Evolutionary conservation across 2,888 invertebrate genomes (phyloP).

Genomic region (Chloroclysta siterata): DNA sequence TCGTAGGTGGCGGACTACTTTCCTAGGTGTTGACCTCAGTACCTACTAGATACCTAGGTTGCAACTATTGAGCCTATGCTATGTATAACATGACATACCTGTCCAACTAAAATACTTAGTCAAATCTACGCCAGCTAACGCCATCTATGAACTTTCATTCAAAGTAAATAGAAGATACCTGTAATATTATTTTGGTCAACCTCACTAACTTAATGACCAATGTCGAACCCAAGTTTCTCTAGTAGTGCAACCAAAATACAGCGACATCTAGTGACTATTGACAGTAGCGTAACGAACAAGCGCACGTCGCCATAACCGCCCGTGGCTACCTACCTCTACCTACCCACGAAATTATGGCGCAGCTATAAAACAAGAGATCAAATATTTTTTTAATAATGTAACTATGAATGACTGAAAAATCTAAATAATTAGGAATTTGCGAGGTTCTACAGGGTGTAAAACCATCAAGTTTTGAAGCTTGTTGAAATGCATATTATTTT

Average conservation of each 20-base stretch:
- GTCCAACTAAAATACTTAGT: background rate
- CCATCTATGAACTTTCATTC: slow-evolving; percentile 15
- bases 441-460: background rate
- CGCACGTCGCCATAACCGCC: too few relatives aligned
- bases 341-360: slow-evolving; percentile 1
- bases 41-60: too few relatives aligned
- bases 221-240: background rate
- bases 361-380: slow-evolving; percentile 16
- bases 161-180: background rate
- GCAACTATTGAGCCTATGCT: too few relatives aligned
- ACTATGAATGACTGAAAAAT: background rate
- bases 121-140: background rate
- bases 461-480: too few relatives aligned
- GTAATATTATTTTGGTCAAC: background rate
- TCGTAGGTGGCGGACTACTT: too few relatives aligned
- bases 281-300: background rate
- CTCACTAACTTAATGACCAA: too few relatives aligned
- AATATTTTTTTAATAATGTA: background rate
- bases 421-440: background rate
- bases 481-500: background rate
- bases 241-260: background rate
- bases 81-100: too few relatives aligned
- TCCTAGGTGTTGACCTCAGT: too few relatives aligned
- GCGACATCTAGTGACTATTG: slow-evolving; percentile 1
- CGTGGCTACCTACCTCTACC: background rate